Conservation (phyloP, 2,113 vertebrate species). For the Tympanuchus pallidicinctus region DNA sequence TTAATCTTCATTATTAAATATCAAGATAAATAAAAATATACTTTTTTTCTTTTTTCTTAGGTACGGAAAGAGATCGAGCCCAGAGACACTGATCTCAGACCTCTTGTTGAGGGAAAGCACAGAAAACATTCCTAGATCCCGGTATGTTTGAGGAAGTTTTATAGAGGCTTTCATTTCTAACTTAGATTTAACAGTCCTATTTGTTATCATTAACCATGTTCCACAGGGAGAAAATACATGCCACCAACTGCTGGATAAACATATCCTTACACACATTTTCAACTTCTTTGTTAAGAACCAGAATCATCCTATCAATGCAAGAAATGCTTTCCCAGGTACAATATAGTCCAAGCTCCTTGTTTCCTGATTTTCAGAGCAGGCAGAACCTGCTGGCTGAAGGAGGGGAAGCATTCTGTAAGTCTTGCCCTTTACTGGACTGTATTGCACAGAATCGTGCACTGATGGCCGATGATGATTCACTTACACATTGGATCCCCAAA, state of each 20-base stretch:
- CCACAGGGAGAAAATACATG: background rate
- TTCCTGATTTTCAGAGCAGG: background rate
- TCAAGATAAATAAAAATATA: background rate
- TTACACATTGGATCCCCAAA: background rate
- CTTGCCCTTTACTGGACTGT: background rate
- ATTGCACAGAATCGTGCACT: background rate
- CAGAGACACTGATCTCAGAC: constrained; percentile 92
- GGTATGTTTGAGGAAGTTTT: constrained; percentile 72
- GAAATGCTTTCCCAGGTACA: background rate
- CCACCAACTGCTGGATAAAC: background rate
- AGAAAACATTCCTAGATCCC: constrained; percentile 90
- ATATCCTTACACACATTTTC: background rate
- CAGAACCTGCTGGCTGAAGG: background rate
- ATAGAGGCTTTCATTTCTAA: background rate
- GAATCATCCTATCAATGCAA: background rate
- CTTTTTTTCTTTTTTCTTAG: constrained; percentile 67
- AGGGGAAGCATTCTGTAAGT: background rate
- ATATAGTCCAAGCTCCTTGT: background rate
- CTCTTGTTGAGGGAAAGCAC: constrained; percentile 91
- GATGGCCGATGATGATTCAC: background rate
- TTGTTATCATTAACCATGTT: background rate
- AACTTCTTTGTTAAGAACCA: background rate
- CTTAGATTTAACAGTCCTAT: background rate
- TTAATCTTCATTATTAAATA: background rate
- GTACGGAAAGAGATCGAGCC: constrained; percentile 94